These are phyloP conservation scores for Camptogramma bilineatum DNA, from an alignment of 2,888 invertebrate genomes.

Conservation along the genomic window DNA sequence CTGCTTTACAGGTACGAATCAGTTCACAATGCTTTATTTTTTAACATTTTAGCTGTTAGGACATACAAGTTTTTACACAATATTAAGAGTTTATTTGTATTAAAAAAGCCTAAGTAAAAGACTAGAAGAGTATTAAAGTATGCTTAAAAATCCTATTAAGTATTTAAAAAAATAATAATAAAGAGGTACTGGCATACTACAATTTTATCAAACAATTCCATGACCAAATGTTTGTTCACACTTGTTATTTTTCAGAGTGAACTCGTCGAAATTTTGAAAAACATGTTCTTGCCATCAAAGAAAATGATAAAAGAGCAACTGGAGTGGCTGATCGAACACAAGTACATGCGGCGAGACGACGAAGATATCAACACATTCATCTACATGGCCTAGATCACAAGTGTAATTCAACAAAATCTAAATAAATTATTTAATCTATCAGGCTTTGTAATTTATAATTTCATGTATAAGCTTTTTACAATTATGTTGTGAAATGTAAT, in stretches of 20 bases:
- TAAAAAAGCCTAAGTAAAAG: no score
- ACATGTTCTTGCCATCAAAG: constrained; percentile 99
- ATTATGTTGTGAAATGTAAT: constrained; percentile 39
- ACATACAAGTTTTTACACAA: no score
- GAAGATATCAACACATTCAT: constrained; percentile 99
- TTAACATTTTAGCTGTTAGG: no score
- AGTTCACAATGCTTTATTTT: neutral
- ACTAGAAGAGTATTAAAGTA: no score
- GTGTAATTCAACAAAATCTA: constrained; percentile 63
- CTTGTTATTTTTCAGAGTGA: constrained; percentile 88
- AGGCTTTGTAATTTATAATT: constrained; percentile 34
- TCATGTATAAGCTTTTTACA: constrained; percentile 39
- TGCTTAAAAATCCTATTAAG: no score
- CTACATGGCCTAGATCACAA: constrained; percentile 93
- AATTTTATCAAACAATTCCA: no score
- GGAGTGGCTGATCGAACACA: constrained; percentile 99
- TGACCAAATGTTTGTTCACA: neutral
- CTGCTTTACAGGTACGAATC: constrained; percentile 91
- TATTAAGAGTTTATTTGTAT: no score
- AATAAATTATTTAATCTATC: constrained; percentile 73
- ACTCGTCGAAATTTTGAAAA: constrained; percentile 98
- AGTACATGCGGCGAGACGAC: constrained; percentile 98
- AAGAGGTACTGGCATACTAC: no score
- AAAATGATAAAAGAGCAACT: constrained; percentile 99
- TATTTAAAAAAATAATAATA: no score